phyloP scores from a whole-genome alignment of 2,797 vertebrate genomes.

The Phoxinus dragarum region DNA sequence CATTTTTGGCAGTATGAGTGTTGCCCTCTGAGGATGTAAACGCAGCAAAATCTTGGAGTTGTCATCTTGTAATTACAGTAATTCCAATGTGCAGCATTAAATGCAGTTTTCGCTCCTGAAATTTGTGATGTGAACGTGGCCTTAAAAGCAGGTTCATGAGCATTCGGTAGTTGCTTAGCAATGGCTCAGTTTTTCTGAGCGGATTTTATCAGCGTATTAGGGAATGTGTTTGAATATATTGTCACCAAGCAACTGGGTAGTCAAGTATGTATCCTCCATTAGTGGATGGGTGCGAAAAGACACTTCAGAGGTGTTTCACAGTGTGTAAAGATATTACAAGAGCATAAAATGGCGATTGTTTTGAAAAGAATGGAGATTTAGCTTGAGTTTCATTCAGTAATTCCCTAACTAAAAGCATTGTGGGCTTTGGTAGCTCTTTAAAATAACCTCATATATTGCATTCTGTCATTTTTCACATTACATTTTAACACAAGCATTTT shows the following conservation, averaged over 20 bases:
- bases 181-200: constrained; percentile 11
- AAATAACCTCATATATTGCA: neutral
- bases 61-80: neutral
- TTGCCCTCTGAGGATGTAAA: neutral
- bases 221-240: neutral
- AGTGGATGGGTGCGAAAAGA: constrained; percentile 1
- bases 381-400: neutral
- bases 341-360: neutral
- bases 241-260: constrained; percentile 8
- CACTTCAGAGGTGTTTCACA: neutral
- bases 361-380: neutral
- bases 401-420: neutral
- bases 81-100: neutral
- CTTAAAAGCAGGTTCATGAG: neutral
- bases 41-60: neutral
- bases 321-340: neutral
- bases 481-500: neutral
- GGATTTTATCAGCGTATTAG: neutral
- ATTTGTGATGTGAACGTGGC: neutral
- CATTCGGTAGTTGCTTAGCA: constrained; percentile 33
- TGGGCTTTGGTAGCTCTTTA: neutral
- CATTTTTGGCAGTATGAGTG: neutral
- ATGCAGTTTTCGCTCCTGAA: neutral
- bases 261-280: neutral
- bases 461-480: neutral